Evolutionary conservation across 2,797 vertebrate species (phyloP).

Genomic region (Cynopterus sphinx): DNA sequence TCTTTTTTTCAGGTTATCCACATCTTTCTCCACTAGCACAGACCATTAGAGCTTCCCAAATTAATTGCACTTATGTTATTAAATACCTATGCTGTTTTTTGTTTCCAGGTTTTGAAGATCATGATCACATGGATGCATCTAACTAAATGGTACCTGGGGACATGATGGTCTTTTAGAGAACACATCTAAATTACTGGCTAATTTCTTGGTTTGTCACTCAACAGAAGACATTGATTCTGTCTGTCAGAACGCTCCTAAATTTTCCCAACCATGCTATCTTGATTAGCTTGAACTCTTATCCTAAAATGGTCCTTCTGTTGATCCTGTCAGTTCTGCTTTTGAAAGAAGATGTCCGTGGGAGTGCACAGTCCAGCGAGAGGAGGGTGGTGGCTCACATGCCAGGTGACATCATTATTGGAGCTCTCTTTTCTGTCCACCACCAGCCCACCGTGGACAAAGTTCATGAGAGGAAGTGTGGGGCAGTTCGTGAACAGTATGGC

Average conservation of each 20-base stretch:
- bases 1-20: background rate
- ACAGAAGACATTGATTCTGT: conserved; percentile 66
- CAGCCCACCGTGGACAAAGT: conserved; percentile 98
- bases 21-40: background rate
- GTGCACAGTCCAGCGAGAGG: conserved; percentile 92
- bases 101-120: conserved; percentile 84
- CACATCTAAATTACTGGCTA: conserved; percentile 69
- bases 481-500: conserved; percentile 97
- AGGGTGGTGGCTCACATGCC: conserved; percentile 95
- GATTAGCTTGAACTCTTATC: conserved; percentile 83
- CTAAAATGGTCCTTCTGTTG: conserved; percentile 90
- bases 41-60: background rate
- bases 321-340: conserved; percentile 88
- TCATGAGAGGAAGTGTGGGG: conserved; percentile 98
- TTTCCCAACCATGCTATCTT: conserved; percentile 85
- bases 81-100: conserved; percentile 60
- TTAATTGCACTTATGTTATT: background rate
- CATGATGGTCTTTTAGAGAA: conserved; percentile 73
- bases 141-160: conserved; percentile 60
- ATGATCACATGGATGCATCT: conserved; percentile 71
- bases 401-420: conserved; percentile 98
- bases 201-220: conserved; percentile 47
- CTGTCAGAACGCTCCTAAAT: conserved; percentile 35
- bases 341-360: conserved; percentile 87
- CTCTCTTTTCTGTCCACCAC: conserved; percentile 98